Evolutionary conservation across 2,113 vertebrate genomes (phyloP).

Genomic region (Corvus hawaiiensis): DNA sequence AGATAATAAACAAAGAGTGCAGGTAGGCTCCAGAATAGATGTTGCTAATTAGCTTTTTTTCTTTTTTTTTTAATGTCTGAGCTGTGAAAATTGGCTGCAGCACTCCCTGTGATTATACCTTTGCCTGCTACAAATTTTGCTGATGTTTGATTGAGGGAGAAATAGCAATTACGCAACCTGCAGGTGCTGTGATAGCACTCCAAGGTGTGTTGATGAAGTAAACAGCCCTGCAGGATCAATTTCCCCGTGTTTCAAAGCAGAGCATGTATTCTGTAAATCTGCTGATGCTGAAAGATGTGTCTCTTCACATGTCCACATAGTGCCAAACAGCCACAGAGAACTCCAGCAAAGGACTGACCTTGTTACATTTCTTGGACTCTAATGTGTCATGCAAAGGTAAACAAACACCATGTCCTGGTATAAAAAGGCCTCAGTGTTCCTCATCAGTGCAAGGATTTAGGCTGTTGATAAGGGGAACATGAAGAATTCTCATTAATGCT

Average conservation of each 20-base stretch:
- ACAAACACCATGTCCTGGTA: not conserved
- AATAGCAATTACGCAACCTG: not conserved
- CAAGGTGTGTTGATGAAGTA: slow-evolving; percentile 8
- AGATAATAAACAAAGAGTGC: not conserved
- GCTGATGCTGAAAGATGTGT: slow-evolving; percentile 41
- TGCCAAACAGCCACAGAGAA: not conserved
- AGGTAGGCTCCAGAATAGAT: not conserved
- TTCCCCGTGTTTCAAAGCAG: slow-evolving; percentile 3
- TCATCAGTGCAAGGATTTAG: not conserved
- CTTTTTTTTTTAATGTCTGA: not conserved
- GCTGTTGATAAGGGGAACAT: not conserved
- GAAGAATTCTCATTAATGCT: not conserved
- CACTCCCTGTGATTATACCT: not conserved
- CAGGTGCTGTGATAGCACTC: slow-evolving; percentile 30
- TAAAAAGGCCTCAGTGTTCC: not conserved
- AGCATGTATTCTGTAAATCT: slow-evolving; percentile 1
- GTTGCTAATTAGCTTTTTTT: not conserved
- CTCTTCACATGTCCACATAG: not conserved
- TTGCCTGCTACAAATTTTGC: slow-evolving; percentile 11
- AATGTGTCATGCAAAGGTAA: not conserved
- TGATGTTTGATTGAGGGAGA: not conserved
- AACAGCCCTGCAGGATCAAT: slow-evolving; percentile 58
- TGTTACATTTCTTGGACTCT: not conserved
- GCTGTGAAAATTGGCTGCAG: slow-evolving; percentile 19
- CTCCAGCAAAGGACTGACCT: not conserved